Evolutionary conservation across 2,888 invertebrate species (phyloP).

Genomic region (Megastigmus dorsalis): DNA sequence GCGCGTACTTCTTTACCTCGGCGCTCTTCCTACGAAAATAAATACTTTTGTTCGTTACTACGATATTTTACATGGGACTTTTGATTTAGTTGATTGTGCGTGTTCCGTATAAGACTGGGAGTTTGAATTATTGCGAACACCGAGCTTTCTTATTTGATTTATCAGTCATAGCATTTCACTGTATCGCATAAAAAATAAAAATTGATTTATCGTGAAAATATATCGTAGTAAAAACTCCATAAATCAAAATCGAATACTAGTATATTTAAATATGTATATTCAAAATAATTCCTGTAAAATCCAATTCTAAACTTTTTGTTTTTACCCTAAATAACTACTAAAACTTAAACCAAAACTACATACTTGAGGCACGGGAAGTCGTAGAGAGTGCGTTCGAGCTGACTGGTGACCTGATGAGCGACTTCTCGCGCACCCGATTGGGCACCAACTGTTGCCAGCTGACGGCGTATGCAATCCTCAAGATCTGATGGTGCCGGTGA

Average conservation of each 20-base stretch:
- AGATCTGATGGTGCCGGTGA: constrained; percentile 58
- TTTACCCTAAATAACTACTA: no score
- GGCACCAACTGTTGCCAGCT: constrained; percentile 66
- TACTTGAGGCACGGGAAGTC: constrained; percentile 89
- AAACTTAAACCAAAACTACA: background rate
- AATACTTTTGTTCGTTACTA: background rate
- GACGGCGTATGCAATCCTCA: constrained; percentile 67
- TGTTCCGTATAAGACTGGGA: no score
- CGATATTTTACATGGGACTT: background rate
- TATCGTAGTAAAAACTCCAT: no score
- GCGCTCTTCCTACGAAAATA: constrained; percentile 79
- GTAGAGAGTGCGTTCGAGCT: constrained; percentile 91
- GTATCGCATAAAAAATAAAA: background rate
- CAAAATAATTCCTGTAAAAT: no score
- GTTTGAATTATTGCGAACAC: no score
- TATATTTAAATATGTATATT: no score
- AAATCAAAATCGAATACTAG: no score
- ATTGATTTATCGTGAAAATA: background rate
- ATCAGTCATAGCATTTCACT: no score
- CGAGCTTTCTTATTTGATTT: no score
- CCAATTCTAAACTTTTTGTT: no score
- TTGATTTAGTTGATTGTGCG: background rate
- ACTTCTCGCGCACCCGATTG: constrained; percentile 67
- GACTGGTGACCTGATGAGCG: constrained; percentile 70
- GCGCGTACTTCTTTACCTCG: constrained; percentile 86